Conservation (phyloP, 2,888 invertebrate genomes). For the Lithophane semibrunnea region DNA sequence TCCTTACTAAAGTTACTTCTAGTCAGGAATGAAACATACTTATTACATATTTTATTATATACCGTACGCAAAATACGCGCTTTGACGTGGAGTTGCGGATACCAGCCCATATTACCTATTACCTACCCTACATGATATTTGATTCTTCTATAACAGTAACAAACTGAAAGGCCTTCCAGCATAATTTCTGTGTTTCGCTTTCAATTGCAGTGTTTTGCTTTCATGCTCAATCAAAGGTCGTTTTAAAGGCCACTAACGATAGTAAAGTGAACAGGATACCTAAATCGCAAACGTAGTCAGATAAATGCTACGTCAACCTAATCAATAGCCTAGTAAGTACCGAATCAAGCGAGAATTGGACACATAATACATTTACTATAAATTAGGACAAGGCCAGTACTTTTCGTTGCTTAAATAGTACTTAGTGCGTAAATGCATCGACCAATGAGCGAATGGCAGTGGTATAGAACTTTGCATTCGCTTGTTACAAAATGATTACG, state of each 20-base stretch:
- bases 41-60: too few relatives aligned
- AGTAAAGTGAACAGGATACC: constrained; percentile 32
- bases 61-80: too few relatives aligned
- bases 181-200: constrained; percentile 22
- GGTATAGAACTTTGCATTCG: constrained; percentile 60
- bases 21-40: neutral
- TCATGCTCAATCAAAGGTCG: constrained; percentile 44
- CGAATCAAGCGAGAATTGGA: constrained; percentile 56
- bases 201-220: constrained; percentile 28
- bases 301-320: constrained; percentile 36
- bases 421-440: constrained; percentile 67
- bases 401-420: constrained; percentile 64
- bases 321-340: constrained; percentile 45
- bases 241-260: constrained; percentile 51
- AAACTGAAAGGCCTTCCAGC: constrained; percentile 28
- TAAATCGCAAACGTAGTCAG: constrained; percentile 5
- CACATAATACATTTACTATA: constrained; percentile 59
- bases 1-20: neutral
- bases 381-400: constrained; percentile 67
- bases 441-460: constrained; percentile 54
- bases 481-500: constrained; percentile 71
- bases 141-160: neutral
- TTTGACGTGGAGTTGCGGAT: too few relatives aligned
- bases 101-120: too few relatives aligned
- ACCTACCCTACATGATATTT: neutral